Base-by-base conservation (phyloP, 2,888 invertebrate genomes). In the Troides helena region DNA sequence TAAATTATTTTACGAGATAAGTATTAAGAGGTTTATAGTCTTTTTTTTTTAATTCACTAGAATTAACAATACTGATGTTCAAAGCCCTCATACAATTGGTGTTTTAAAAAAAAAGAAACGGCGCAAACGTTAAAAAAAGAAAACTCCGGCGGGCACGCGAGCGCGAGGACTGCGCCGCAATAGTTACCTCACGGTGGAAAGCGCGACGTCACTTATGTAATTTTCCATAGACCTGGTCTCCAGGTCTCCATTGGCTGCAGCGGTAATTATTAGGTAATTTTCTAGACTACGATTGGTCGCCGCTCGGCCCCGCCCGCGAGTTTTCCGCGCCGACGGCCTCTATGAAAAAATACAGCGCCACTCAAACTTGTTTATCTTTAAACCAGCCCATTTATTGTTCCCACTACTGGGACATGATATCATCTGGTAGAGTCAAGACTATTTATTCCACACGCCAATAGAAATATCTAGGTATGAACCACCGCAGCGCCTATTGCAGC, bases 201-300 rank as follows among this genome's bases (percentile, higher is more conserved):
- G 58, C 71, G 64, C 72, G 72, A 43, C 70, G 70, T 67, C 64
- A 76, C 74, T 81, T 80, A 80, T 77, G 77, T 82, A 82, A 83
- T 72, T 77, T 80, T 77, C 76, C 77, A 77, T 78, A 73, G 74
- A 73, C 62, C 39, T 39, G 39, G 39, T 39, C 39, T 39, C 39
- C 39, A 39, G 39, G 39, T 71, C 68, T 68, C 72, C 74, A 89
- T 89, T 88, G 88, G 88, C 72, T 73, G 72, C 71, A 79, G 71
- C 72, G 72, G 75, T 83, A 82, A 84, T 81, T 76, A 79, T 84
- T 83, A 84, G 80, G 79, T 86, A 83, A 84, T 83, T 84, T 80
- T 76, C 80, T 70, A 75, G 77, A 59, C 72, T 70, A 75, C 78
- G 80, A 90, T 90, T 90, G 90, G 90, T 71, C 71, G 76, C 65